Base-by-base conservation (phyloP, 2,113 vertebrate species). In the Entelurus aequoreus region DNA sequence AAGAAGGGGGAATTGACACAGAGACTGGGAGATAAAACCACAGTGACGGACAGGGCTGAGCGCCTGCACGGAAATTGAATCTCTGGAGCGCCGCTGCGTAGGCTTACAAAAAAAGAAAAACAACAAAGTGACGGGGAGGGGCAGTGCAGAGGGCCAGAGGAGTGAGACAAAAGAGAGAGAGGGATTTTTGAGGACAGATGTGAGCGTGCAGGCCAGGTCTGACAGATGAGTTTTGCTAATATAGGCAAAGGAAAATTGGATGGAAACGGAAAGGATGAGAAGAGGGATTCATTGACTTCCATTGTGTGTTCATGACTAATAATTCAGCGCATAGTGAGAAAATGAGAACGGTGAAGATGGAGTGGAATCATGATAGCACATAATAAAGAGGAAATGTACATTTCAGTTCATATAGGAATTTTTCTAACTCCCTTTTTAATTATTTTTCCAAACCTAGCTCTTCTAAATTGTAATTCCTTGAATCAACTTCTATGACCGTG, bases 31-130 rank as follows among this genome's bases (percentile, higher is more conserved):
- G 92, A 93, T 93, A 94, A 93, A 90, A 66, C 78, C 84, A 74
- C 53, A 60, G 65, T 86, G 70, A 92, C 75, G 91, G 92, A 92
- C 89, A 86, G 89, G 87, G 66, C 65, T 75, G 71, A 79, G 90
- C 82, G 75, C 86, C 90, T 85, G 90, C 77, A 81, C 87, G 76
- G 90, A 94, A 94, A 96, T 91, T 94, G 92, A 95, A 94, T 94
- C 90, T 90, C 90, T 90, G 91, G 89, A 94, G 89, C 90, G 87
- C 87, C 90, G 87, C 87, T 83, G 84, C 91, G 92, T 92, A 93
- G 90, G 92, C 90, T 93, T 92, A 88, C 84, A 75, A 78, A 72
- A 63, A 68, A 68, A 68, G 40, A 48, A 35, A 61, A 37, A 49
- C 35, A 38, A 50, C 55, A 75, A 69, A 60, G 61, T 12, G 42